These are phyloP conservation scores for Imbricaverruca yamaguchii DNA, from an alignment of 2,888 invertebrate species.

Conservation along the genomic window DNA sequence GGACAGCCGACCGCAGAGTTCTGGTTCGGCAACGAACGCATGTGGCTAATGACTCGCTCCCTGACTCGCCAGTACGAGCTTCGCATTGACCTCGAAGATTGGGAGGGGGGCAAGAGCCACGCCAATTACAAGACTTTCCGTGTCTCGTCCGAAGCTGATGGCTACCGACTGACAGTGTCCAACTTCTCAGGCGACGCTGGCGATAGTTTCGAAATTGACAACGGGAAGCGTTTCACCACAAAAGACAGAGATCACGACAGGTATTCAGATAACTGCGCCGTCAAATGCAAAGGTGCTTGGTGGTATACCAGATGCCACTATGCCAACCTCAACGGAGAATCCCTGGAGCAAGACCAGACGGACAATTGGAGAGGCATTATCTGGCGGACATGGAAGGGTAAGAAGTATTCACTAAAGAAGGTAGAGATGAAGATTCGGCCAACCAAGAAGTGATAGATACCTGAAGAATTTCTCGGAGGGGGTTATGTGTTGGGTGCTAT, in stretches of 20 bases:
- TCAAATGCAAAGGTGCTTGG: background rate
- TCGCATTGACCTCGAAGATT: constrained; percentile 80
- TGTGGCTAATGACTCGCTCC: constrained; percentile 77
- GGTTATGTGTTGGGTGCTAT: too few relatives aligned
- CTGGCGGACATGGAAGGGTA: background rate
- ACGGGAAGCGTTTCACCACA: background rate
- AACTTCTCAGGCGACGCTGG: background rate
- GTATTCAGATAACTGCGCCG: background rate
- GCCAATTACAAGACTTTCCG: background rate
- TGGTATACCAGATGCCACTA: background rate
- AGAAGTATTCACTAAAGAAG: background rate
- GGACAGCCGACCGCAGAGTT: constrained; percentile 83
- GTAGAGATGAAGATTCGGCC: background rate
- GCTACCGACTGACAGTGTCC: background rate
- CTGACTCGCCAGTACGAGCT: constrained; percentile 75
- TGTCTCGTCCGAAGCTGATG: background rate
- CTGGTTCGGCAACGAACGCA: constrained; percentile 89
- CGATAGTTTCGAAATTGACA: background rate
- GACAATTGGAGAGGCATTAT: background rate
- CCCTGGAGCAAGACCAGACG: background rate
- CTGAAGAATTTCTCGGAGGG: too few relatives aligned
- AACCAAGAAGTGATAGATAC: too few relatives aligned
- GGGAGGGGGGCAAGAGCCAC: constrained; percentile 48
- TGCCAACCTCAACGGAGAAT: background rate
- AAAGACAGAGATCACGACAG: background rate